A percentile compares a stretch with the other conserved stretches of the same genome.
These are phyloP conservation scores for Ceriagrion tenellum DNA, from an alignment of 2,888 invertebrate genomes.

Conservation along the genomic window DNA sequence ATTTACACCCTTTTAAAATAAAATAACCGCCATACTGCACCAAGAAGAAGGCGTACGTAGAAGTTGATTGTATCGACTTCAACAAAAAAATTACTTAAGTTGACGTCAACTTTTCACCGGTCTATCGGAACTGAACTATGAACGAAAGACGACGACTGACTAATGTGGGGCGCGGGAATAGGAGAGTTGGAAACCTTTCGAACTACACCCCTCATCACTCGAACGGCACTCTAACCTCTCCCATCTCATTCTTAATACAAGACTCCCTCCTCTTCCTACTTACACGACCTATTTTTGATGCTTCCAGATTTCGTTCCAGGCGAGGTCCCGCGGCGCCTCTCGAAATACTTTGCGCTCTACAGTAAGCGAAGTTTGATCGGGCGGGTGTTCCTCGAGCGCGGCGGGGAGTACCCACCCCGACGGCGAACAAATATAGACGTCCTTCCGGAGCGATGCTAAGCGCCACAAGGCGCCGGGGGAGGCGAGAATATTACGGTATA, in stretches of 20 bases:
- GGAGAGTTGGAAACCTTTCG: neutral
- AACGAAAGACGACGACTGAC: too few species aligned
- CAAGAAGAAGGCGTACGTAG: too few species aligned
- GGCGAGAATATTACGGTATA: neutral
- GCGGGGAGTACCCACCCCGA: neutral
- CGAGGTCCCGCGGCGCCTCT: slow-evolving; percentile 19
- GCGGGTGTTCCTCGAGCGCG: neutral
- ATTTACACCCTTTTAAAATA: too few species aligned
- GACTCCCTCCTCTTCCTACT: neutral
- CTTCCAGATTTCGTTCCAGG: slow-evolving; percentile 36
- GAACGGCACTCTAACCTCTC: neutral
- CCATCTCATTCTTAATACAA: neutral
- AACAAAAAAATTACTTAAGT: too few species aligned
- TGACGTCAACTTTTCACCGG: too few species aligned
- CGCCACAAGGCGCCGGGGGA: neutral
- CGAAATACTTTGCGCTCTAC: slow-evolving; percentile 19
- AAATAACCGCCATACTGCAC: too few species aligned
- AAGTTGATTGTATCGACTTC: too few species aligned
- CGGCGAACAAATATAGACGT: neutral
- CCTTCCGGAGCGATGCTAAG: neutral
- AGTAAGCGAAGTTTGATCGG: neutral
- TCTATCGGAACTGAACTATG: too few species aligned
- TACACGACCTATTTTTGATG: neutral
- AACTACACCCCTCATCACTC: neutral
- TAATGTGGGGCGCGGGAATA: neutral